Evolutionary conservation across 2,797 vertebrate genomes (phyloP).

Genomic region (Acrossocheilus wenchowensis): DNA sequence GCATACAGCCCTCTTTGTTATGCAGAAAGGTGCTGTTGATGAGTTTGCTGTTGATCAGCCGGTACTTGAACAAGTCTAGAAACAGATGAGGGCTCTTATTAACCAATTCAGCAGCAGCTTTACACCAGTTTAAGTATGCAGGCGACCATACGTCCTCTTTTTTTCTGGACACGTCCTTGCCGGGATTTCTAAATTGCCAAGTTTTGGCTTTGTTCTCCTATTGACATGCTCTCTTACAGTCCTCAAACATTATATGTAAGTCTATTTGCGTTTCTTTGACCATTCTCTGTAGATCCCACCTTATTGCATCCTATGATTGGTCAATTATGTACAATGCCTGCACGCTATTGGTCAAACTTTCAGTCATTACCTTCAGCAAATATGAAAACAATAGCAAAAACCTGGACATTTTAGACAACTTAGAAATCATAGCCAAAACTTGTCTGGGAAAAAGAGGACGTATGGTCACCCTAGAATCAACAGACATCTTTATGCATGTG

Average conservation of each 20-base stretch:
- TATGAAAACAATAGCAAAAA: neutral
- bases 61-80: constrained; percentile 93
- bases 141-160: neutral
- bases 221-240: neutral
- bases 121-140: neutral
- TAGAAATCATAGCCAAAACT: neutral
- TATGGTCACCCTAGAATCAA: neutral
- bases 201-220: neutral
- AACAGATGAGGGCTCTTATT: constrained; percentile 1
- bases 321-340: neutral
- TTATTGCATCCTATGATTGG: neutral
- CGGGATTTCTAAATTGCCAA: neutral
- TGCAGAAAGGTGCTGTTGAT: constrained; percentile 96
- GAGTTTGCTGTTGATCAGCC: constrained; percentile 89
- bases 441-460: neutral
- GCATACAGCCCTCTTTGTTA: constrained; percentile 95
- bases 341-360: neutral
- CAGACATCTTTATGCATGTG: neutral
- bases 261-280: neutral
- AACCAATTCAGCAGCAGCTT: neutral
- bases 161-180: neutral
- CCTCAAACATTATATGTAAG: neutral
- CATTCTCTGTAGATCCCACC: neutral
- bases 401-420: neutral
- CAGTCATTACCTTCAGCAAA: neutral